Conservation (phyloP, 2,888 invertebrate species). For the Dicyrtomina minuta region DNA sequence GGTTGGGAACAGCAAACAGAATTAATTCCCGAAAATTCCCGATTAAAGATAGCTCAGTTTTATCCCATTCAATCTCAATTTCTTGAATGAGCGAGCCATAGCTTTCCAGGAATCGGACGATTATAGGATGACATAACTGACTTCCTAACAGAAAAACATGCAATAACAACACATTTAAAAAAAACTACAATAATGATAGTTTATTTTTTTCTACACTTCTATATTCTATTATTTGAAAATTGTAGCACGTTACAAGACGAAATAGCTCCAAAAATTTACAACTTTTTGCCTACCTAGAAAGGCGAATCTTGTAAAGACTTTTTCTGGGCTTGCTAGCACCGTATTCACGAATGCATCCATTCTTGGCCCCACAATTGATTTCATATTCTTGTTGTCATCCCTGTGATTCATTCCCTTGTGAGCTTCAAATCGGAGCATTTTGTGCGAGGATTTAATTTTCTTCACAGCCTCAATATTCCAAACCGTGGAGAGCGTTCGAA, state of each 20-base stretch:
- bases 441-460: not conserved
- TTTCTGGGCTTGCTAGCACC: not conserved
- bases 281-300: no score
- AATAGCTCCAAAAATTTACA: no score
- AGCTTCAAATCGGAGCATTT: not conserved
- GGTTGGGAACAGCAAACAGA: not conserved
- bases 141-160: no score
- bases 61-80: not conserved
- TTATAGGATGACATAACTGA: not conserved
- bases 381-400: not conserved
- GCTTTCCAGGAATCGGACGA: not conserved
- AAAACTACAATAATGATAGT: no score
- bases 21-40: not conserved
- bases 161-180: no score
- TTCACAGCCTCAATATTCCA: slow-evolving; percentile 3
- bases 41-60: not conserved
- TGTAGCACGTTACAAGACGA: no score
- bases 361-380: not conserved
- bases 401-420: not conserved
- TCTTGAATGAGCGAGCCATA: not conserved
- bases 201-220: no score
- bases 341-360: not conserved
- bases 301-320: not conserved
- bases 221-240: no score
- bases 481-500: not conserved